A percentile compares a stretch with the other conserved stretches of the same genome.
Conservation (phyloP, 1,140 invertebrate genomes). For the Formica selysi region DNA sequence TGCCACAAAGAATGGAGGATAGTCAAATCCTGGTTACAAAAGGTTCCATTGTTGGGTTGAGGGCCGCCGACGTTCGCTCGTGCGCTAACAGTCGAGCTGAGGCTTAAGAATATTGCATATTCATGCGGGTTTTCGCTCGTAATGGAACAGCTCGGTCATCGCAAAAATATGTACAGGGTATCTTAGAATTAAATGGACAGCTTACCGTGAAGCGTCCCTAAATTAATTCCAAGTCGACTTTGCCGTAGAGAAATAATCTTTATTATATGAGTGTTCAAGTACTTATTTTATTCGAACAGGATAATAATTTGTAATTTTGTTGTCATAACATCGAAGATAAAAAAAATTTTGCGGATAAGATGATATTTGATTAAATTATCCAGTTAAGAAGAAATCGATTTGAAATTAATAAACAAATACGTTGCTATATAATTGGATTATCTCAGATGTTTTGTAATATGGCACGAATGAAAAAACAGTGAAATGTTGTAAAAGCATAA, state of each 20-base stretch:
- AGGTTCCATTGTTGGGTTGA: constrained; percentile 70
- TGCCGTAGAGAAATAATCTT: not conserved
- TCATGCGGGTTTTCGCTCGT: constrained; percentile 67
- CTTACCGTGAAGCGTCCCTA: not conserved
- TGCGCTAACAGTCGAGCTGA: constrained; percentile 8
- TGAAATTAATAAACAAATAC: not conserved
- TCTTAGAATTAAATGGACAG: constrained; percentile 21
- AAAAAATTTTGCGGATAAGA: not conserved
- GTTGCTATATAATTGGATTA: not conserved
- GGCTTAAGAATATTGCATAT: constrained; percentile 72
- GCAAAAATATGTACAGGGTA: constrained; percentile 16
- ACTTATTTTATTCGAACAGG: not conserved
- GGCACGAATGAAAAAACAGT: not conserved
- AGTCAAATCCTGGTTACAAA: constrained; percentile 66
- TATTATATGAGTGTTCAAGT: not conserved
- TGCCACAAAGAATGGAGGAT: constrained; percentile 63
- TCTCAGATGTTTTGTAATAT: not conserved
- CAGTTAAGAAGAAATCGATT: not conserved
- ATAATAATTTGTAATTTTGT: not conserved
- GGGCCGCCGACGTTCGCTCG: constrained; percentile 12
- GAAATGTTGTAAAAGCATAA: not conserved
- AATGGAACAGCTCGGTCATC: constrained; percentile 51
- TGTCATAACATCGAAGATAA: not conserved
- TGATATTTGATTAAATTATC: not conserved
- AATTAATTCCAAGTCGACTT: not conserved